These are phyloP conservation scores for Globicephala melas DNA, from an alignment of 2,113 vertebrate genomes.

Conservation along the genomic window DNA sequence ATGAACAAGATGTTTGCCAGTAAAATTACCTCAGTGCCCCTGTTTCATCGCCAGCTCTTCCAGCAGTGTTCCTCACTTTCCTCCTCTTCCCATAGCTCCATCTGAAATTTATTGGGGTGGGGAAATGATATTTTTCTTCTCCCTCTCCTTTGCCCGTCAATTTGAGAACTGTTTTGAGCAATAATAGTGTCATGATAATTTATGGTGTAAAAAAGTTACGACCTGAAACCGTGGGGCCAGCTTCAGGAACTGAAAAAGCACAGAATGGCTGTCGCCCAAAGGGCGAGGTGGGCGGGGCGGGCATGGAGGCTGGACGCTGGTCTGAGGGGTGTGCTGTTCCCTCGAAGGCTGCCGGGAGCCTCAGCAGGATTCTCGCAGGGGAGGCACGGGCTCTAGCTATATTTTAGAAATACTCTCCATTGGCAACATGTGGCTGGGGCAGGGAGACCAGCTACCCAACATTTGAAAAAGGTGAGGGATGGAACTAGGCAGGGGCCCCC, in stretches of 20 bases:
- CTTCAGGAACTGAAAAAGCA: not conserved
- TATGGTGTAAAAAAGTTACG: not conserved
- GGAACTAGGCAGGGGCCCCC: not conserved
- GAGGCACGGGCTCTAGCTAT: not conserved
- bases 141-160: conserved; percentile 9
- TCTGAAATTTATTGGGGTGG: not conserved
- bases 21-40: not conserved
- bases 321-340: accelerated
- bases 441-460: not conserved
- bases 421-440: no score
- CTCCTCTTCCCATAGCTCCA: not conserved
- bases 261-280: not conserved
- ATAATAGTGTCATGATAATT: not conserved
- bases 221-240: not conserved
- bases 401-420: not conserved
- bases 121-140: not conserved
- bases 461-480: not conserved
- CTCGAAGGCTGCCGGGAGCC: not conserved
- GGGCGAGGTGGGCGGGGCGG: no score
- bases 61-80: not conserved
- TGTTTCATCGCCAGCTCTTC: not conserved
- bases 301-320: not conserved
- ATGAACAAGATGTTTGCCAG: not conserved
- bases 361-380: not conserved
- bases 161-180: not conserved